A percentile compares a stretch with the other conserved stretches of the same genome.
Evolutionary conservation across 2,888 invertebrate species (phyloP).

Genomic region (Agrotis clavis): DNA sequence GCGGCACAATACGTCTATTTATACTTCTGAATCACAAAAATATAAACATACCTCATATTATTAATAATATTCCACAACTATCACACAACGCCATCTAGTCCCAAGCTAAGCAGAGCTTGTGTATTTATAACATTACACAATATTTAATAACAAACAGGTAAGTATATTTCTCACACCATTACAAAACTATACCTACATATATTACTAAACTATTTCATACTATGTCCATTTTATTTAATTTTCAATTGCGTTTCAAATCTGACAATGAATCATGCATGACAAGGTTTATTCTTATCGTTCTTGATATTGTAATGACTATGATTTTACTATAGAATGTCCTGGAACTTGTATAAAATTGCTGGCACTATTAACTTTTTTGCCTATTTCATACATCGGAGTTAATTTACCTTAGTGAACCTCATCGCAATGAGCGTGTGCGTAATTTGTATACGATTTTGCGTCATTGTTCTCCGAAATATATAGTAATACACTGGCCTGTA

Average conservation of each 20-base stretch:
- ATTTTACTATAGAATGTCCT: slow-evolving; percentile 2
- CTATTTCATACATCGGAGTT: not conserved
- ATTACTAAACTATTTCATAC: not conserved
- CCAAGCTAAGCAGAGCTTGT: too few species aligned
- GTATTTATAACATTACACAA: slow-evolving; percentile 23
- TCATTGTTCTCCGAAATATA: slow-evolving; percentile 38
- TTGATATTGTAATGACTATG: slow-evolving; percentile 1
- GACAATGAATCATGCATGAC: slow-evolving; percentile 23
- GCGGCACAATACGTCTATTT: not conserved
- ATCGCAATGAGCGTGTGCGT: slow-evolving; percentile 33
- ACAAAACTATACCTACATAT: not conserved
- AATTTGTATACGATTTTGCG: slow-evolving; percentile 14
- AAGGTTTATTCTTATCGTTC: slow-evolving; percentile 25
- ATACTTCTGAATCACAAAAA: slow-evolving; percentile 1
- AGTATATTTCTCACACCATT: not conserved
- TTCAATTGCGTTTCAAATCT: not conserved
- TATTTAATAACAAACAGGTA: slow-evolving; percentile 7
- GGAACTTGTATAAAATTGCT: not conserved
- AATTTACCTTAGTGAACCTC: slow-evolving; percentile 27
- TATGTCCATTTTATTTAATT: slow-evolving; percentile 3
- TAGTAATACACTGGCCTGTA: slow-evolving; percentile 36
- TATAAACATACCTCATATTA: not conserved
- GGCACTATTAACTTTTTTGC: not conserved
- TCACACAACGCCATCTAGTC: too few species aligned
- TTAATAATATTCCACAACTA: too few species aligned